Percentiles rank a stretch among this genome's conserved stretches.
These are phyloP conservation scores for Exaiptasia diaphana DNA, from an alignment of 64 coral and sea anemone genomes.

Conservation along the genomic window DNA sequence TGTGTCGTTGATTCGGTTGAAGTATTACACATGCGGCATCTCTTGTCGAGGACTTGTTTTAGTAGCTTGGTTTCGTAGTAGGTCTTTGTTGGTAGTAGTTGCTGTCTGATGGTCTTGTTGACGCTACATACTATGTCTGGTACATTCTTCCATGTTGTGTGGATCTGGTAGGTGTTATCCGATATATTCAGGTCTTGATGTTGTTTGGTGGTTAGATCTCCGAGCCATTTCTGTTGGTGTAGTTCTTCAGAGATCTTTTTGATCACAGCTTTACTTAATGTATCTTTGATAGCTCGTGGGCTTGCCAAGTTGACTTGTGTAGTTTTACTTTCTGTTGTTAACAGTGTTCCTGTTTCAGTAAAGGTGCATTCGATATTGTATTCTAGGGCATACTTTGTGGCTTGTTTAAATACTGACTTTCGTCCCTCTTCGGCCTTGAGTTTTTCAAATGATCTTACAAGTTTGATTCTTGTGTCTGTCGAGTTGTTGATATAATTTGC, in stretches of 20 bases:
- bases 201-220: slow-evolving; percentile 8
- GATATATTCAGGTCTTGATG: neutral
- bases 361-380: neutral
- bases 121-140: slow-evolving; percentile 14
- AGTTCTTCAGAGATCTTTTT: neutral
- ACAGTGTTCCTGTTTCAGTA: slow-evolving; percentile 7
- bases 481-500: neutral
- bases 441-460: slow-evolving; percentile 6
- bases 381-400: slow-evolving; percentile 9
- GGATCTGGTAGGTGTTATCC: neutral
- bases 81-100: slow-evolving; percentile 1
- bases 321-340: slow-evolving; percentile 6
- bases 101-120: slow-evolving; percentile 15
- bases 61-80: neutral
- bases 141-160: slow-evolving; percentile 16
- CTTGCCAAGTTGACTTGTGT: slow-evolving; percentile 5
- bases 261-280: neutral
- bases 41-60: neutral
- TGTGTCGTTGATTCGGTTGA: neutral
- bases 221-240: slow-evolving; percentile 12
- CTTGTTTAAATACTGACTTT: slow-evolving; percentile 14
- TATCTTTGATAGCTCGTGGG: neutral
- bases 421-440: slow-evolving; percentile 13
- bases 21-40: neutral
- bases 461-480: neutral